Evolutionary conservation across 1,140 invertebrate genomes (phyloP), one percentile per base, ranked within the genome.

Genomic region (Helicoverpa armigera): DNA sequence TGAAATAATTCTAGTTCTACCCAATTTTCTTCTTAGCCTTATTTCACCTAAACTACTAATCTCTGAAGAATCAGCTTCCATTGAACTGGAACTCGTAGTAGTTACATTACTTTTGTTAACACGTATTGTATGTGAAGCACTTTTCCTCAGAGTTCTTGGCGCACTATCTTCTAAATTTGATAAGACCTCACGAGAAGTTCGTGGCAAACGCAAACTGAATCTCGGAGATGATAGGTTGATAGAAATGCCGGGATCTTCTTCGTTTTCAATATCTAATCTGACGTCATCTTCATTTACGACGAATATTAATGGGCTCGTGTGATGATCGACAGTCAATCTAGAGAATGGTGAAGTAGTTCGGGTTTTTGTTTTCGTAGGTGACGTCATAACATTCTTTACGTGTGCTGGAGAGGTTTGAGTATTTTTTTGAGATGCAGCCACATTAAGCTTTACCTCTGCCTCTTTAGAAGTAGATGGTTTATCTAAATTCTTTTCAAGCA

Each of bases 341-440:
- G 48, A 70, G 63, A 94, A 87, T n/a, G 95, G 94, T 48, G 95
- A 95, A 35, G 94, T 92, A 0, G 91, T 92, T 76, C 92, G 87
- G 1, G 92, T 94, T 83, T 94, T 94, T 18, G 89, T 92, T 76
- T 72, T 89, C 9, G 84, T 92, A 5, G 95, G 95, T 50, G 95
- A 95, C 0, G 95, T 92, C 91, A 95, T 95, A 3, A 93, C 88
- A 82, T 85, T 88, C 80, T 95, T 93, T 1, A 93, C 90, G 48
- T 89, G 91, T n/a, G 92, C 90, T 11, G 95, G 95, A 10, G 95
- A 95, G 7, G 95, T 95, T 82, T 94, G 94, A 1, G 93, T 95
- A 29, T 90, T 92, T 81, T 94, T 95, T 72, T 91, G 92, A 11
- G 83, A 86, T 3, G 89, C 85, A 16, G 81, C 70, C 3, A 89